phyloP scores from a whole-genome alignment of 2,797 vertebrate genomes.

The Galago senegalensis region DNA sequence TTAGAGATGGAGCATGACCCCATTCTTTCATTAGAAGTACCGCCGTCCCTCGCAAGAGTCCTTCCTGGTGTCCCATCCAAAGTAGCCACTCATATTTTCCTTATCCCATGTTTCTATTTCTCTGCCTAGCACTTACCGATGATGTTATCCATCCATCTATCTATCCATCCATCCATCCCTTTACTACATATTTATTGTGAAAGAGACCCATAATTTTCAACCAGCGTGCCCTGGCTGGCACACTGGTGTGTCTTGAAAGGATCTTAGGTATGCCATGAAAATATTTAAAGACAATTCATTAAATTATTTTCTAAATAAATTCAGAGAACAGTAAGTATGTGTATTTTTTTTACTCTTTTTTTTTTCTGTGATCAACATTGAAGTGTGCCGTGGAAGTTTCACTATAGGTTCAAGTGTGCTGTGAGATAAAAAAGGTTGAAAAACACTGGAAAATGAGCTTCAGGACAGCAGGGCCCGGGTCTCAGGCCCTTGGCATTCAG shows the following conservation, averaged over 20 bases:
- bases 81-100: not conserved
- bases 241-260: too few species aligned
- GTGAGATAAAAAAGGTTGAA: too few species aligned
- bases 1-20: not conserved
- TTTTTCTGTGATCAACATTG: too few species aligned
- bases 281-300: too few species aligned
- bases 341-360: too few species aligned
- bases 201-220: too few species aligned
- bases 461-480: not conserved
- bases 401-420: too few species aligned
- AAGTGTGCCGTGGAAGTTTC: too few species aligned
- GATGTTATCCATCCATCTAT: not conserved
- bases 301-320: too few species aligned
- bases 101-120: not conserved
- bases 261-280: too few species aligned
- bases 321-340: too few species aligned
- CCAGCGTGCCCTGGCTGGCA: too few species aligned
- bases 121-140: not conserved
- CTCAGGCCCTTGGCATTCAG: not conserved
- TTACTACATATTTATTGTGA: not conserved
- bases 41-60: not conserved
- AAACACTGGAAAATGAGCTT: not conserved
- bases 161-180: not conserved
- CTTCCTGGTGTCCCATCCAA: not conserved
- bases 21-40: fast-evolving